Evolutionary conservation across 2,113 vertebrate species (phyloP), one percentile per base, ranked within the genome.

Genomic region (Mellivora capensis): DNA sequence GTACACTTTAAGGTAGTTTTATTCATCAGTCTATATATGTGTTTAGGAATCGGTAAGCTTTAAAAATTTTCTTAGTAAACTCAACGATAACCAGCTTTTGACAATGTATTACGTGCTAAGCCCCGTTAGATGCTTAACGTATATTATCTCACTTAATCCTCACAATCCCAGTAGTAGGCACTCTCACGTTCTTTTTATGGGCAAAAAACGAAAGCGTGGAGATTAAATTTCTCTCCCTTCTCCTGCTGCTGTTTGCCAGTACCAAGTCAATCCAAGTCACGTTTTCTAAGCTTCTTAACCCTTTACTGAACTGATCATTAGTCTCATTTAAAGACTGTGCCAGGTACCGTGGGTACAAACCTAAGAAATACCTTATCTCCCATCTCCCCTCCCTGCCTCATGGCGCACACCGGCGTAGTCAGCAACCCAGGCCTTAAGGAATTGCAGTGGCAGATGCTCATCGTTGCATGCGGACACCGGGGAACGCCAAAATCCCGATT

Each of bases 371-470:
- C 4, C n/a, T 29, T 7, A 4, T 7, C 25, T 13, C 47, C n/a
- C 49, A 5, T 5, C 25, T 13, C 47, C 29, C 49, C 9, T n/a
- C 37, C 42, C 8, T 9, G 37, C 57, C 29, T 29, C 31, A 15
- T 14, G 1, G 59, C 20, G 31, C 31, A 39, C 14, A 20, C 0
- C 1, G 13, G 12, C 2, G 9, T 2, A 6, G 31, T 2, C 21
- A 69, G n/a, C 31, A 7, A 44, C 52, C 15, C 0, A 12, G 18
- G 27, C 17, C 10, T 34, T 6, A 21, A 4, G 17, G 42, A n/a
- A 44, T 7, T 1, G 61, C 7, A 7, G 47, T 7, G 29, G 18
- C n/a, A 12, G 14, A 15, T 59, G 27, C 39, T 27, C 42, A 61
- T 54, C 18, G 49, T 39, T 20, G 64, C 34, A n/a, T 11, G 52